Conservation (phyloP, 2,113 vertebrate species). For the Noturus placidus region DNA sequence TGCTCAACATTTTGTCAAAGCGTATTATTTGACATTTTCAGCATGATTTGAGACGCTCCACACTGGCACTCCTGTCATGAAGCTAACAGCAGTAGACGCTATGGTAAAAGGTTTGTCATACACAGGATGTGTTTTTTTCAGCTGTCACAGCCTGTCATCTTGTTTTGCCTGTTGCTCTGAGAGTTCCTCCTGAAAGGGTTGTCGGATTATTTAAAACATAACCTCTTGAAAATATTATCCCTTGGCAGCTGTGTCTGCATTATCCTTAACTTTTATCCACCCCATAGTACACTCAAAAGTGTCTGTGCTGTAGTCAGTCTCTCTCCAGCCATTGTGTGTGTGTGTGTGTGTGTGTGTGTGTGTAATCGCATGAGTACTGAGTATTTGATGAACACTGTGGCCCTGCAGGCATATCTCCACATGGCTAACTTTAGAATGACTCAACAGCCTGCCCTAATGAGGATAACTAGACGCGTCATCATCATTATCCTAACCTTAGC, state of each 20-base stretch:
- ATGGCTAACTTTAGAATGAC: constrained; percentile 17
- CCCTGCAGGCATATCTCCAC: constrained; percentile 1
- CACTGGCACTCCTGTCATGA: constrained; percentile 2
- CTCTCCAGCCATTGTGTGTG: neutral
- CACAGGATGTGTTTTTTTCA: neutral
- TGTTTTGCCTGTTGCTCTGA: neutral
- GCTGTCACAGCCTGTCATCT: constrained; percentile 5
- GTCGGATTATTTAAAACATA: constrained; percentile 25
- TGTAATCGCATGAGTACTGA: neutral
- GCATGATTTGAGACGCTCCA: neutral
- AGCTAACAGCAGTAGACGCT: constrained; percentile 11
- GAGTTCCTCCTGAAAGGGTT: neutral
- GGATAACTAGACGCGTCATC: constrained; percentile 7
- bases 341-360: neutral
- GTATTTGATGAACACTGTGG: neutral
- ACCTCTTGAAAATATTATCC: neutral
- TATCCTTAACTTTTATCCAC: neutral
- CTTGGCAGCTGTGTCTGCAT: neutral
- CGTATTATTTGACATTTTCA: neutral
- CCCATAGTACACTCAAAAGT: neutral
- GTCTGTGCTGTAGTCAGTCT: neutral
- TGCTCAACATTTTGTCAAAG: constrained; percentile 14
- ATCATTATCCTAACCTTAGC: constrained; percentile 40
- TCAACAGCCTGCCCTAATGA: constrained; percentile 20
- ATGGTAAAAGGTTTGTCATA: constrained; percentile 18